Percentiles rank a stretch among this genome's conserved stretches.
Evolutionary conservation across 2,888 invertebrate genomes (phyloP).

Genomic region (Seladonia tumulorum): DNA sequence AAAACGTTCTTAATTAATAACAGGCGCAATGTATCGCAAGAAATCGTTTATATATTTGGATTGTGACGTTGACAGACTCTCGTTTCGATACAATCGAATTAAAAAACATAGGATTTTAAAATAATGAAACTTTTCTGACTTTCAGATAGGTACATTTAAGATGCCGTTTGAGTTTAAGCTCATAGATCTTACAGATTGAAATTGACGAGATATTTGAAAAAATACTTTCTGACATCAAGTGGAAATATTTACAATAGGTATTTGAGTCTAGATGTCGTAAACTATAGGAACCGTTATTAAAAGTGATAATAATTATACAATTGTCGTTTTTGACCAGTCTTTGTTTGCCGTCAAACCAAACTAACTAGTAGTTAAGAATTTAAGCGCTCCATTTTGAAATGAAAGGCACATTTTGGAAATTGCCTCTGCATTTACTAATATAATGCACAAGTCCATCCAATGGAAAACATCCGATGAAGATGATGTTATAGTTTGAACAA

Average conservation of each 20-base stretch:
- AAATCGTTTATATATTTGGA: constrained; percentile 29
- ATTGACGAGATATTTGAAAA: constrained; percentile 21
- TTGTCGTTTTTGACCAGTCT: constrained; percentile 52
- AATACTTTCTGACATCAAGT: constrained; percentile 32
- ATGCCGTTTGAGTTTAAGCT: constrained; percentile 28
- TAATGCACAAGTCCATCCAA: constrained; percentile 65
- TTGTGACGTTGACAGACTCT: constrained; percentile 13
- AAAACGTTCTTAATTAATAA: constrained; percentile 35
- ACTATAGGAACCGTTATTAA: constrained; percentile 37
- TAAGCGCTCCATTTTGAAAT: constrained; percentile 50
- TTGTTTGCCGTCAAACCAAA: constrained; percentile 61
- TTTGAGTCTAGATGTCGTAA: constrained; percentile 54
- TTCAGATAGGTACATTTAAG: constrained; percentile 31
- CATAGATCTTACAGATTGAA: constrained; percentile 40
- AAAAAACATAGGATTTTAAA: constrained; percentile 30
- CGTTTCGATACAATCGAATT: constrained; percentile 25
- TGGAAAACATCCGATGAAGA: constrained; percentile 44
- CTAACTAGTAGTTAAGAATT: constrained; percentile 42
- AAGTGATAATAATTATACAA: constrained; percentile 52
- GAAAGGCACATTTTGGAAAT: constrained; percentile 43
- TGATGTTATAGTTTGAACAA: constrained; percentile 45
- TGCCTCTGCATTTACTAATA: constrained; percentile 48
- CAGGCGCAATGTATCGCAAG: background rate
- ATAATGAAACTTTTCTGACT: constrained; percentile 29
- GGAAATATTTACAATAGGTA: constrained; percentile 47